Conservation (phyloP, 2,113 vertebrate species). For the Procavia capensis region DNA sequence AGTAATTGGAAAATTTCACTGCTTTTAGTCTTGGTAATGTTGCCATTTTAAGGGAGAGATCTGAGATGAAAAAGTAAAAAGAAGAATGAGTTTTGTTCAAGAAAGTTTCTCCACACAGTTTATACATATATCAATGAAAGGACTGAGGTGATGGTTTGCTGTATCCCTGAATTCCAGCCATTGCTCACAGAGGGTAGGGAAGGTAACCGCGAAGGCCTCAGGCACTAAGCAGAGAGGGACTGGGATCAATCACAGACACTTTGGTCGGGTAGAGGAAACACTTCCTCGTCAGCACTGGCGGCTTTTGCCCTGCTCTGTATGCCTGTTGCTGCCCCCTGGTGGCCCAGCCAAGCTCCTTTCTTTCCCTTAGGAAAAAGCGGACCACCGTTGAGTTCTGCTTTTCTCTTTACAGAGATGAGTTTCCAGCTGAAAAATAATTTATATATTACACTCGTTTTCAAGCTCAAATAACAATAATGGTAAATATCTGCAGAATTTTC, state of each 20-base stretch:
- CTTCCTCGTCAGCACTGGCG: neutral
- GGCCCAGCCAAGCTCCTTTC: neutral
- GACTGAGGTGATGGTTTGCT: neutral
- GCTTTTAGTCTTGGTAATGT: neutral
- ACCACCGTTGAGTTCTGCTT: neutral
- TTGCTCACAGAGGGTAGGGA: neutral
- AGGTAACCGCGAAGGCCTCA: neutral
- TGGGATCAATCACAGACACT: neutral
- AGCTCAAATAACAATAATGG: neutral
- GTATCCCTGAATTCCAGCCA: neutral
- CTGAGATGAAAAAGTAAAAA: neutral
- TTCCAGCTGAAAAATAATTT: neutral
- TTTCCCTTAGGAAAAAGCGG: neutral
- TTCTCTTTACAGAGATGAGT: neutral
- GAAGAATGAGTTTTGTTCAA: neutral
- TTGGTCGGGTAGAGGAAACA: neutral
- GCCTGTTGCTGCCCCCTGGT: slow-evolving; percentile 30
- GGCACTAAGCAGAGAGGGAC: neutral
- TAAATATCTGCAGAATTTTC: neutral
- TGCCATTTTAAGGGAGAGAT: slow-evolving; percentile 15
- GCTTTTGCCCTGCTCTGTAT: neutral
- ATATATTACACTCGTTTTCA: neutral
- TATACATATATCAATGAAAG: neutral
- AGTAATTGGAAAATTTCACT: neutral
- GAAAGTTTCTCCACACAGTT: neutral